phyloP scores from a whole-genome alignment of 92 coral and sea anemone genomes.

The Meandrina meandrites region DNA sequence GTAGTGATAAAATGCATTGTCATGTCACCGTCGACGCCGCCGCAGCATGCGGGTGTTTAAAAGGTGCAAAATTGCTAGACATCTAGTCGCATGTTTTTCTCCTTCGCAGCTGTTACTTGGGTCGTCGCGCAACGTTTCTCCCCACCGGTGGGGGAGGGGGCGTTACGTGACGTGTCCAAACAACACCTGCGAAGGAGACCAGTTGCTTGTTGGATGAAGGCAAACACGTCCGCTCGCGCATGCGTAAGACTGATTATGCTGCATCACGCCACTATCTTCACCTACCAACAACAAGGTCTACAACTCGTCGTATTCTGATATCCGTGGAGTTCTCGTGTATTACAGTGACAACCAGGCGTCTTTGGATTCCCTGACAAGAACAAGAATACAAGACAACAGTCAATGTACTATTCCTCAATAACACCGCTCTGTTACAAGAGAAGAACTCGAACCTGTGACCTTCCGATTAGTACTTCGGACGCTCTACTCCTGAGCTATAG shows the following conservation, averaged over 20 bases:
- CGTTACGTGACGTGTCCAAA: no score
- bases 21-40: no score
- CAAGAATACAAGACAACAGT: background rate
- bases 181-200: no score
- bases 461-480: no score
- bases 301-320: slow-evolving; percentile 79
- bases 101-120: no score
- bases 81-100: no score
- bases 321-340: slow-evolving; percentile 95
- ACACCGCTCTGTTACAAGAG: background rate
- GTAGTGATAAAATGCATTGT: no score
- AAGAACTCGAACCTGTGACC: no score
- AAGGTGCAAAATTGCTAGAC: background rate
- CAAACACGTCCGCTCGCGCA: background rate
- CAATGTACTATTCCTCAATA: background rate
- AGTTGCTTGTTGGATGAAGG: background rate
- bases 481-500: no score
- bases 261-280: slow-evolving; percentile 2
- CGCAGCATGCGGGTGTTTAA: no score
- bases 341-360: slow-evolving; percentile 90
- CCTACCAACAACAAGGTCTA: slow-evolving; percentile 81
- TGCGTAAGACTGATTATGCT: background rate
- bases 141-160: no score
- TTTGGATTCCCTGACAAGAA: slow-evolving; percentile 86
- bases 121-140: no score